phyloP scores from a whole-genome alignment of 2,797 vertebrate species.

The Sylvia borin region DNA sequence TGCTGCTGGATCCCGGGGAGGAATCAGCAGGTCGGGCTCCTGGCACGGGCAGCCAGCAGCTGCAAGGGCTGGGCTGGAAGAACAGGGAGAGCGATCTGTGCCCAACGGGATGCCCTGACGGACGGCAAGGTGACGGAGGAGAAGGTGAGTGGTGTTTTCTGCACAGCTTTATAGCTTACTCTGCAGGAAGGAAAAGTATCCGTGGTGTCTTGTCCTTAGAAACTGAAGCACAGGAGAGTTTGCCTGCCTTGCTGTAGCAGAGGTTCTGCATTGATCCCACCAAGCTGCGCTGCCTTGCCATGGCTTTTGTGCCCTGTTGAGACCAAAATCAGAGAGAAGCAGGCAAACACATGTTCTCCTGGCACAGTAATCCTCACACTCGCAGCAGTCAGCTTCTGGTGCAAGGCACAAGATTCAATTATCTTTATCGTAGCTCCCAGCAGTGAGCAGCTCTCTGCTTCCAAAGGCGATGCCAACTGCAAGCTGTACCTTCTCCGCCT shows the following conservation, averaged over 20 bases:
- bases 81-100: neutral
- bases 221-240: neutral
- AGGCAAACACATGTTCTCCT: neutral
- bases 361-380: neutral
- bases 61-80: neutral
- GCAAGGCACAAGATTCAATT: neutral
- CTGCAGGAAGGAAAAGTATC: neutral
- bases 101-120: neutral
- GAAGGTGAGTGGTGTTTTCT: neutral
- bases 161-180: neutral
- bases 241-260: accelerated
- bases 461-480: neutral
- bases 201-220: neutral
- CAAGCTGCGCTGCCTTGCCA: neutral
- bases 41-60: neutral
- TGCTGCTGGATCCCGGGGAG: neutral
- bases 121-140: accelerated
- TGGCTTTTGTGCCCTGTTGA: accelerated
- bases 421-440: neutral
- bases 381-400: accelerated
- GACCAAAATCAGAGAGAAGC: neutral
- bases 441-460: neutral
- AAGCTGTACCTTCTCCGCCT: neutral
- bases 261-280: neutral
- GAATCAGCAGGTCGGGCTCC: neutral